A percentile compares a stretch with the other conserved stretches of the same genome.
Conservation (phyloP, 2,113 vertebrate species). For the Delphinapterus leucas region DNA sequence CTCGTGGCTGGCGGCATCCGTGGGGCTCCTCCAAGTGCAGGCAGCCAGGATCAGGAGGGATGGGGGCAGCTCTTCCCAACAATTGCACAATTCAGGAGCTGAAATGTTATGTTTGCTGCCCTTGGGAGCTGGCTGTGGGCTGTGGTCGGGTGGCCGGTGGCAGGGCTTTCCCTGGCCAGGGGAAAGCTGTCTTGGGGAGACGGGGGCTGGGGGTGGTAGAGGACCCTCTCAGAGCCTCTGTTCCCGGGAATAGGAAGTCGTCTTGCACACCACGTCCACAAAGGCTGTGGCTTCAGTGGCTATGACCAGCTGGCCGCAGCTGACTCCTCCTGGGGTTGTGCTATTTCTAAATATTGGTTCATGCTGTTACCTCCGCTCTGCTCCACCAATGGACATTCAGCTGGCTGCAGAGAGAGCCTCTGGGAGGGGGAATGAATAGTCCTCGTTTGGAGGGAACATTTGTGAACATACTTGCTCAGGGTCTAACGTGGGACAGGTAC, state of each 20-base stretch:
- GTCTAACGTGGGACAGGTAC: neutral
- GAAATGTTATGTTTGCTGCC: neutral
- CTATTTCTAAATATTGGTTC: constrained; percentile 72
- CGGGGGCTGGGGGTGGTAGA: fast-evolving
- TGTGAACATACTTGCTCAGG: neutral
- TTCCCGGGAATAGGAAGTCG: neutral
- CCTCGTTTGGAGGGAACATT: neutral
- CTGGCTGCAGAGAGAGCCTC: neutral
- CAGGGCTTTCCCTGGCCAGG: neutral
- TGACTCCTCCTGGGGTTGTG: constrained; percentile 31
- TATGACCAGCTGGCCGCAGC: constrained; percentile 65
- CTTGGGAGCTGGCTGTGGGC: neutral
- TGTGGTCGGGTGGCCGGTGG: neutral
- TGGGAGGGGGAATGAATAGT: neutral
- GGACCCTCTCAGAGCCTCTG: neutral
- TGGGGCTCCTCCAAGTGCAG: neutral
- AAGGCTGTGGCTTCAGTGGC: constrained; percentile 29
- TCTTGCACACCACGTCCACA: neutral
- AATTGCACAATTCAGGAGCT: constrained; percentile 67
- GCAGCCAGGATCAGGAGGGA: constrained; percentile 33
- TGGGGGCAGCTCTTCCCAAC: neutral
- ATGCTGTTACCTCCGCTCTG: constrained; percentile 49
- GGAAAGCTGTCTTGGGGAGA: neutral
- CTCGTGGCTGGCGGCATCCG: neutral
- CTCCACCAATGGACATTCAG: neutral